These are phyloP conservation scores for Nemoura dubitans DNA, from an alignment of 2,888 invertebrate genomes.

Conservation along the genomic window DNA sequence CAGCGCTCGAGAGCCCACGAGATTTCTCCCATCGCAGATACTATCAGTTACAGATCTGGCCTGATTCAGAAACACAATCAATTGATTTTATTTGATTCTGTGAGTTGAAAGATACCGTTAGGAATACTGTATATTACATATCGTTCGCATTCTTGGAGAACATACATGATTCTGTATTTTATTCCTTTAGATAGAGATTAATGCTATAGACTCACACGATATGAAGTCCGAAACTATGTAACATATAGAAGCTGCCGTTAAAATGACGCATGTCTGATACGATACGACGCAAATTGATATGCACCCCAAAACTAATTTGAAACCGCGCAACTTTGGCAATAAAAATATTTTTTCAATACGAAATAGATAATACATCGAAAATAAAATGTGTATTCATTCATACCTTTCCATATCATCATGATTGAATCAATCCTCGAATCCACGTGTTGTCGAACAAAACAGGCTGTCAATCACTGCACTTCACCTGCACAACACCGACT, in stretches of 20 bases:
- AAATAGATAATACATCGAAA: too few relatives aligned
- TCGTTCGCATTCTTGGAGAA: too few relatives aligned
- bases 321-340: too few relatives aligned
- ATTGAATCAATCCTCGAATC: neutral
- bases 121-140: neutral
- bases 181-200: too few relatives aligned
- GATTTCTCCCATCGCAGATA: conserved; percentile 15
- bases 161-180: too few relatives aligned
- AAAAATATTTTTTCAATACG: too few relatives aligned
- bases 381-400: neutral
- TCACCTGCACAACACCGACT: neutral
- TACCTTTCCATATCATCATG: conserved; percentile 46
- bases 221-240: too few relatives aligned
- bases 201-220: too few relatives aligned
- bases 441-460: neutral
- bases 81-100: neutral
- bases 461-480: neutral
- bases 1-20: neutral
- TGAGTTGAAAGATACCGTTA: neutral
- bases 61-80: conserved; percentile 2
- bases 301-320: too few relatives aligned
- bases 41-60: conserved; percentile 8
- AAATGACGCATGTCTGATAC: too few relatives aligned
- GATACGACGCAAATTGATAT: too few relatives aligned
- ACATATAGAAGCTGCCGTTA: too few relatives aligned